Conservation (phyloP, 2,797 vertebrate species). For the Leucoraja ocellata region DNA sequence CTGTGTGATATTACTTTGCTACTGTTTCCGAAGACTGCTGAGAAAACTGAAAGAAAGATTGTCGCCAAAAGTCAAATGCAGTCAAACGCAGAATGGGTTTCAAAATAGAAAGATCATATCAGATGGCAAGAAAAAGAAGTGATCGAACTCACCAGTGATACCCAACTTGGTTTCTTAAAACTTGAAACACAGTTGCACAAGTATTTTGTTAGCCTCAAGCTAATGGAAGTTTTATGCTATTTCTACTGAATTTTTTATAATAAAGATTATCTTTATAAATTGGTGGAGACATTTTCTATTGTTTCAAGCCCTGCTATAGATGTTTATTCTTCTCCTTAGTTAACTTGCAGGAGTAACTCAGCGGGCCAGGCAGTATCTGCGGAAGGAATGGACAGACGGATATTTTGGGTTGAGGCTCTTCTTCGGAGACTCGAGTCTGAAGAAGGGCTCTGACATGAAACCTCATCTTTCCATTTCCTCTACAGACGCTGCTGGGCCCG, state of each 20-base stretch:
- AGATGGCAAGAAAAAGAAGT: not conserved
- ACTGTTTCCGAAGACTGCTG: not conserved
- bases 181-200: constrained; percentile 3
- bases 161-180: not conserved
- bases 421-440: too few species aligned
- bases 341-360: too few species aligned
- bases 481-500: too few species aligned
- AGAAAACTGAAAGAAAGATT: not conserved
- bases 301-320: not conserved
- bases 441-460: too few species aligned
- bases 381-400: too few species aligned
- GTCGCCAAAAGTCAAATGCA: not conserved
- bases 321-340: not conserved
- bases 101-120: not conserved
- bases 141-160: not conserved
- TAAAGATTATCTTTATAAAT: constrained; percentile 35
- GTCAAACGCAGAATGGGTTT: constrained; percentile 2
- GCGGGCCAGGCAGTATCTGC: too few species aligned
- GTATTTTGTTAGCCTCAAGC: constrained; percentile 11
- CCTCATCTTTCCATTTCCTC: too few species aligned
- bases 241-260: constrained; percentile 13
- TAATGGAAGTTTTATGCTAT: constrained; percentile 16
- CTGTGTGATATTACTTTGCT: not conserved
- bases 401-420: too few species aligned
- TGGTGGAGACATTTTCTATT: too few species aligned